Evolutionary conservation across 2,888 invertebrate genomes (phyloP).

Genomic region (Pollenia angustigena): DNA sequence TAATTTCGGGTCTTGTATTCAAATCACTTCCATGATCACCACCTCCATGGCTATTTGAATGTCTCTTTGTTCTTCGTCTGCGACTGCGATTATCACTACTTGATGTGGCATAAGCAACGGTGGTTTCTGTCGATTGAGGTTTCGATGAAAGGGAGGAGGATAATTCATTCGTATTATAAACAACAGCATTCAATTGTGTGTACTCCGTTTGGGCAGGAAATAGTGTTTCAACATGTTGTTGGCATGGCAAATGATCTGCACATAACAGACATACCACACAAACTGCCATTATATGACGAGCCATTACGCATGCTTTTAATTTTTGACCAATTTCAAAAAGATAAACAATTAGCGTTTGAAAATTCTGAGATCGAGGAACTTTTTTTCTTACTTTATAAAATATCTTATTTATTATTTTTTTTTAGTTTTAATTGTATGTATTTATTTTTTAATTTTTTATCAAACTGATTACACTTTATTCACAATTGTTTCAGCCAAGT

Average conservation of each 20-base stretch:
- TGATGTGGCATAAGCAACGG: constrained; percentile 61
- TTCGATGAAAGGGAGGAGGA: constrained; percentile 45
- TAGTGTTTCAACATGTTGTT: constrained; percentile 87
- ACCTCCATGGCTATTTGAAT: constrained; percentile 77
- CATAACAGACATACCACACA: constrained; percentile 93
- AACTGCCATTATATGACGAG: constrained; percentile 90
- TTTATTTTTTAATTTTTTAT: not conserved
- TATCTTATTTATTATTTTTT: too few species aligned
- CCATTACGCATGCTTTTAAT: constrained; percentile 82
- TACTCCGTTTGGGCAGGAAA: constrained; percentile 74
- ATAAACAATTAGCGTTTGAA: not conserved
- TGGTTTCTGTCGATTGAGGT: constrained; percentile 65
- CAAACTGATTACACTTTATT: constrained; percentile 9
- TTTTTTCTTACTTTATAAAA: constrained; percentile 41
- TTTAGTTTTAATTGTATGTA: constrained; percentile 15
- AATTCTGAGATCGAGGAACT: constrained; percentile 58
- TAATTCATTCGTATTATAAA: constrained; percentile 75
- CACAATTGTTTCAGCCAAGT: constrained; percentile 30
- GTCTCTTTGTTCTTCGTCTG: constrained; percentile 79
- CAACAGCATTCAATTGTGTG: constrained; percentile 78
- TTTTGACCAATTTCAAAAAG: constrained; percentile 2
- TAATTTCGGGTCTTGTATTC: constrained; percentile 83
- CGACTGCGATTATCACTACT: constrained; percentile 68
- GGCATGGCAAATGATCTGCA: constrained; percentile 90
- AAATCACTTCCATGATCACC: constrained; percentile 68